These are phyloP conservation scores for Remorina albescens DNA, from an alignment of 2,797 vertebrate genomes.

Conservation along the genomic window DNA sequence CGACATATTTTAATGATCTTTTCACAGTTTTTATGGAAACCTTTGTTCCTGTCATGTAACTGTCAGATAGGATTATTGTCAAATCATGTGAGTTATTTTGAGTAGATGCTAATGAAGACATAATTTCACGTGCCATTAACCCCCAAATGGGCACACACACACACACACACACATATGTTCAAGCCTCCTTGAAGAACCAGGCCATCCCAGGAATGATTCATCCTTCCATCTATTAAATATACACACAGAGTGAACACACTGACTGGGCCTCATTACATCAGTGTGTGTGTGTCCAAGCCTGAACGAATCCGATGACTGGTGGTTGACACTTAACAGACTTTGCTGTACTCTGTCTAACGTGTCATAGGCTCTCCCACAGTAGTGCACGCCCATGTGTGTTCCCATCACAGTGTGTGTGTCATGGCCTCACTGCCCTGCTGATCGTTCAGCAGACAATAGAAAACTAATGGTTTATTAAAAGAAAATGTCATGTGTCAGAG, in stretches of 20 bases:
- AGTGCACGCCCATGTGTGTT: conserved; percentile 9
- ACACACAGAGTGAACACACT: conserved; percentile 41
- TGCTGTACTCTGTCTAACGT: conserved; percentile 43
- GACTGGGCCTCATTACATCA: conserved; percentile 59
- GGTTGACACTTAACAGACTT: conserved; percentile 53
- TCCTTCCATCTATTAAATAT: conserved; percentile 55
- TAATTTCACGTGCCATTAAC: conserved; percentile 72
- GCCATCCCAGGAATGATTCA: conserved; percentile 68
- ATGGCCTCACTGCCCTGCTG: conserved; percentile 40
- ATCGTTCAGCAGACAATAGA: conserved; percentile 50
- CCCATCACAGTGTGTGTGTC: conserved; percentile 19
- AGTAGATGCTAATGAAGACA: conserved; percentile 70
- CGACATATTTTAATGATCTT: conserved; percentile 11
- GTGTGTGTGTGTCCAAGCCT: conserved; percentile 69
- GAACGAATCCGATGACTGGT: conserved; percentile 69
- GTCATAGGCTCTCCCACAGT: conserved; percentile 30
- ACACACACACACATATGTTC: conserved; percentile 26
- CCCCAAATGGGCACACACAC: conserved; percentile 14
- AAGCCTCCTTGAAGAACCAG: conserved; percentile 69
- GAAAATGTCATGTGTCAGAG: conserved; percentile 64
- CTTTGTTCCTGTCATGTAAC: conserved; percentile 56
- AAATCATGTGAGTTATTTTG: conserved; percentile 62
- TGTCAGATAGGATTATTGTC: conserved; percentile 73
- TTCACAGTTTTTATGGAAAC: conserved; percentile 5
- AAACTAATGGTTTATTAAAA: conserved; percentile 72